A percentile compares a stretch with the other conserved stretches of the same genome.
Evolutionary conservation across 1,140 invertebrate genomes (phyloP).

Genomic region (Calliphora vicina): DNA sequence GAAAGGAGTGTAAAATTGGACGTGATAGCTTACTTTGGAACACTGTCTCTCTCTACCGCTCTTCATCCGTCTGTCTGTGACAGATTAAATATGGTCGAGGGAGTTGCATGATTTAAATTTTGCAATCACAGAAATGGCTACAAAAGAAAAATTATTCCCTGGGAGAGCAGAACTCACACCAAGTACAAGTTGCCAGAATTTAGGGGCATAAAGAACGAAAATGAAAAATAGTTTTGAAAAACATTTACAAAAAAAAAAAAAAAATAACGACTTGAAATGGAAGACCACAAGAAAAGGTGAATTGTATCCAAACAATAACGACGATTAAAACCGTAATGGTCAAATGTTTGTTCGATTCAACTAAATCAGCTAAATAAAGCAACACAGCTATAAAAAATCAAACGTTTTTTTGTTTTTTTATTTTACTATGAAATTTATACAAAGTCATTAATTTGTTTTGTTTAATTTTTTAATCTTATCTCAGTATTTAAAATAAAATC

Average conservation of each 20-base stretch:
- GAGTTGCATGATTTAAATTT: constrained; percentile 35
- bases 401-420: background rate
- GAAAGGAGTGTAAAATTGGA: background rate
- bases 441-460: constrained; percentile 24
- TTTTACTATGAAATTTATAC: background rate
- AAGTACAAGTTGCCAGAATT: background rate
- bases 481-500: background rate
- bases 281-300: background rate
- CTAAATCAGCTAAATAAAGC: background rate
- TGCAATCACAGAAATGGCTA: constrained; percentile 22
- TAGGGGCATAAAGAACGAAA: background rate
- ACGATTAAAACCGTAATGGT: background rate
- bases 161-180: background rate
- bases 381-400: background rate
- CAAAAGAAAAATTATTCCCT: constrained; percentile 19
- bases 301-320: background rate
- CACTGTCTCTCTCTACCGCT: background rate
- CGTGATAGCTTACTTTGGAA: constrained; percentile 27
- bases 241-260: background rate
- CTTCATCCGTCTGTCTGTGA: background rate
- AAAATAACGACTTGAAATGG: background rate
- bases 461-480: background rate
- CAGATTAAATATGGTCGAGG: constrained; percentile 33
- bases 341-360: background rate
- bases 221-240: constrained; percentile 9